Evolutionary conservation across 1,140 invertebrate genomes (phyloP).

Genomic region (Panulirus ornatus): DNA sequence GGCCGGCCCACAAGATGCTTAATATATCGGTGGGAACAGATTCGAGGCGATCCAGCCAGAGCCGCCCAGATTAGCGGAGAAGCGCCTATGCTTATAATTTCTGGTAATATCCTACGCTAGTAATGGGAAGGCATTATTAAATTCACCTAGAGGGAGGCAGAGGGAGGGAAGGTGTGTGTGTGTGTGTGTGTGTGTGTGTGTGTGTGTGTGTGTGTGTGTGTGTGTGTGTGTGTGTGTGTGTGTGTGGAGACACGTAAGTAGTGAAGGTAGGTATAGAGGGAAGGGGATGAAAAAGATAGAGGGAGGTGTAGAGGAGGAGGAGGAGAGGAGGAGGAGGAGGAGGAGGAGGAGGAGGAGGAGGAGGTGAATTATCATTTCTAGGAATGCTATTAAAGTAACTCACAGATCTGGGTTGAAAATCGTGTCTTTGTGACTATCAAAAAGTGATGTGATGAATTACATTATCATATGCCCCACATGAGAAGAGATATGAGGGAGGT

Average conservation of each 20-base stretch:
- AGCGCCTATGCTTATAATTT: too few relatives aligned
- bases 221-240: constrained; percentile 48
- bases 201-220: constrained; percentile 57
- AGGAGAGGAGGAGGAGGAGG: neutral
- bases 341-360: too few relatives aligned
- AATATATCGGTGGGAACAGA: neutral
- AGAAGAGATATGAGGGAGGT: too few relatives aligned
- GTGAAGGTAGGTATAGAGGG: too few relatives aligned
- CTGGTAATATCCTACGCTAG: too few relatives aligned
- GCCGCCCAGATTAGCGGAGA: too few relatives aligned
- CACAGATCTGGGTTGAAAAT: too few relatives aligned
- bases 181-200: constrained; percentile 52
- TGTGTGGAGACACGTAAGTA: neutral
- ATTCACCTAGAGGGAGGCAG: neutral
- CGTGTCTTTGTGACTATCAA: too few relatives aligned
- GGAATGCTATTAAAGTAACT: neutral
- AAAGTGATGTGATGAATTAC: too few relatives aligned
- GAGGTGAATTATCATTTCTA: neutral
- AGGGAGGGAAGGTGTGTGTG: constrained; percentile 29
- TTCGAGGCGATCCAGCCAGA: too few relatives aligned
- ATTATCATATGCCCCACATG: too few relatives aligned
- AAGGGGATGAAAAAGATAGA: neutral
- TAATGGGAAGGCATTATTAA: too few relatives aligned
- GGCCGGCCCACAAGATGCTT: neutral
- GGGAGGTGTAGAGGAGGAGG: neutral